Conservation (phyloP, 2,888 invertebrate genomes). For the Papilio protenor region DNA sequence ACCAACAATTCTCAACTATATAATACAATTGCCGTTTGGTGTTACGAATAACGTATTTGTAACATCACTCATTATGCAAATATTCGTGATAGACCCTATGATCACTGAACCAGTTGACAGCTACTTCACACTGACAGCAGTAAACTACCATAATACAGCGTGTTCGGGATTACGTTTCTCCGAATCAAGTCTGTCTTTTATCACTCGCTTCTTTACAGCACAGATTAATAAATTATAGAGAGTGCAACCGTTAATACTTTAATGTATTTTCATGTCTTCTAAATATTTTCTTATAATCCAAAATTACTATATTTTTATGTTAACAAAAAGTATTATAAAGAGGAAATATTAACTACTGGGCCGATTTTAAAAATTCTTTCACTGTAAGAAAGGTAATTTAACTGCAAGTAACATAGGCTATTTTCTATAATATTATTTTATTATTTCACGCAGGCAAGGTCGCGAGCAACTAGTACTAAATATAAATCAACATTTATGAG, state of each 20-base stretch:
- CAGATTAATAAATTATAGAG: background rate
- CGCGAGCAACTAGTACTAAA: too few relatives aligned
- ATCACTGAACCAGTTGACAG: background rate
- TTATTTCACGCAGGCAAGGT: too few relatives aligned
- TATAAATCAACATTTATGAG: too few relatives aligned
- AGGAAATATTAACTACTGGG: too few relatives aligned
- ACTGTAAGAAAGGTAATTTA: too few relatives aligned
- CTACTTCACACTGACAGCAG: background rate
- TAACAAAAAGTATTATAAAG: too few relatives aligned
- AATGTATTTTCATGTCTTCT: background rate
- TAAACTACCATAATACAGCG: constrained; percentile 9
- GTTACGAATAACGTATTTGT: too few relatives aligned
- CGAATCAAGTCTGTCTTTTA: constrained; percentile 25
- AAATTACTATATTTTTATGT: background rate
- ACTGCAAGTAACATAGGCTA: too few relatives aligned
- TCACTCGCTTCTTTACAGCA: constrained; percentile 29
- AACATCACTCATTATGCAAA: background rate
- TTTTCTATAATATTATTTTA: too few relatives aligned
- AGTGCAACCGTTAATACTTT: background rate
- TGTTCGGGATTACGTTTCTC: constrained; percentile 28
- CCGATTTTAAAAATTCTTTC: too few relatives aligned
- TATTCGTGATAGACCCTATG: background rate
- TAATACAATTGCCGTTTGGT: background rate
- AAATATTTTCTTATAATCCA: background rate
- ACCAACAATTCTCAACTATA: too few relatives aligned